Percentiles rank a stretch among this genome's conserved stretches.
phyloP scores from a whole-genome alignment of 2,888 invertebrate genomes.

The Drosophila basisetae region DNA sequence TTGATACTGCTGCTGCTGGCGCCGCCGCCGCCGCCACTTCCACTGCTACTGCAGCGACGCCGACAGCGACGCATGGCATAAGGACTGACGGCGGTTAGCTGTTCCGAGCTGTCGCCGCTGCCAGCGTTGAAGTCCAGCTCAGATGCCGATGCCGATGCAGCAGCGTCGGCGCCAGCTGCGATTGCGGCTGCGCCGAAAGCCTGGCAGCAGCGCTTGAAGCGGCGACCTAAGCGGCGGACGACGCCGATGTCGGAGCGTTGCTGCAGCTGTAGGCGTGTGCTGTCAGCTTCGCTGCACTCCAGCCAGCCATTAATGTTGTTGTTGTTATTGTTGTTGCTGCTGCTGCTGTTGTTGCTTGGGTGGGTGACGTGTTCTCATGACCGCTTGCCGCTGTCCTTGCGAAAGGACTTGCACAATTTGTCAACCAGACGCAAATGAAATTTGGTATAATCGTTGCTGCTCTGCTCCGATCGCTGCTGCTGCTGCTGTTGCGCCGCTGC shows the following conservation, averaged over 20 bases:
- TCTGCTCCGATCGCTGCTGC: conserved; percentile 45
- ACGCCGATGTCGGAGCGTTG: conserved; percentile 48
- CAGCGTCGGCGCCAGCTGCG: conserved; percentile 3
- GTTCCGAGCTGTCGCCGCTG: conserved; percentile 61
- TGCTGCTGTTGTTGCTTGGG: conserved; percentile 33
- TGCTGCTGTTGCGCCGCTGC: conserved; percentile 67
- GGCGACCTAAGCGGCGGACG: conserved; percentile 76
- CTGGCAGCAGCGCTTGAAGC: conserved; percentile 75
- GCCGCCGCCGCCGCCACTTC: conserved; percentile 61
- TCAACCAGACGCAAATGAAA: conserved; percentile 91
- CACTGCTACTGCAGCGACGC: conserved; percentile 64
- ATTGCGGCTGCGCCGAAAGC: conserved; percentile 44
- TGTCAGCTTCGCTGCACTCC: conserved; percentile 19
- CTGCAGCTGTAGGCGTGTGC: conserved; percentile 4
- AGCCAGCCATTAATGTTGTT: conserved; percentile 18
- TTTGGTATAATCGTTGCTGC: conserved; percentile 89
- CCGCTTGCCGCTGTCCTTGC: conserved; percentile 84
- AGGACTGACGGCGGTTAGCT: conserved; percentile 62
- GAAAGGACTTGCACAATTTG: conserved; percentile 89
- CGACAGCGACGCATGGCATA: conserved; percentile 58
- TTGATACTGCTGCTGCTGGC: conserved; percentile 53
- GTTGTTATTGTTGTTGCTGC: conserved; percentile 17
- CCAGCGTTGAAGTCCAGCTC: conserved; percentile 28
- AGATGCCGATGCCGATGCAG: conserved; percentile 3
- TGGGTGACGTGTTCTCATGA: conserved; percentile 77